Conservation (phyloP, 2,113 vertebrate genomes). For the Calyptomena viridis region DNA sequence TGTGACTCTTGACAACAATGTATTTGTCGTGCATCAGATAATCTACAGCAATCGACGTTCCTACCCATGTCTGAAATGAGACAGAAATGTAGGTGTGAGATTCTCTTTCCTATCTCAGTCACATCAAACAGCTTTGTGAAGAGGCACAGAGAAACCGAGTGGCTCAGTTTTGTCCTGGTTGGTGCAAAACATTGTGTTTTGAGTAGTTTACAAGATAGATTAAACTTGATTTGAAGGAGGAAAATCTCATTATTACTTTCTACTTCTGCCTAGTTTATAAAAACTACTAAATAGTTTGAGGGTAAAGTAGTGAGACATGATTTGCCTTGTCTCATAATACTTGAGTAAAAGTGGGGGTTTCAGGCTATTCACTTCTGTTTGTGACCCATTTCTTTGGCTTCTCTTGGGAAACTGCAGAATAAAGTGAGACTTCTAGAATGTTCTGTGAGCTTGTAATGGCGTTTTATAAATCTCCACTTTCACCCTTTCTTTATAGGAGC, state of each 20-base stretch:
- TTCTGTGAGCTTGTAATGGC: not conserved
- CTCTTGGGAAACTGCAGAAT: not conserved
- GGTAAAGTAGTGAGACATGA: not conserved
- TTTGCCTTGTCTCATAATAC: not conserved
- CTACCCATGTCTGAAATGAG: not conserved
- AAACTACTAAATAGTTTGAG: not conserved
- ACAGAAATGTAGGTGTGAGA: not conserved
- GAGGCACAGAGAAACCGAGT: not conserved
- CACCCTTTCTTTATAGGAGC: not conserved
- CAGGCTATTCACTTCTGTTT: not conserved
- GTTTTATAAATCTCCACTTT: not conserved
- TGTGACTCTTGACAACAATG: not conserved
- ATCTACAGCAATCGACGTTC: not conserved
- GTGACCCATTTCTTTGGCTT: not conserved
- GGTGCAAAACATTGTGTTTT: not conserved
- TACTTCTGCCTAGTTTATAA: not conserved
- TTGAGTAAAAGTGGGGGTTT: not conserved
- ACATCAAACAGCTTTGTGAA: not conserved
- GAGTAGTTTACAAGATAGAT: not conserved
- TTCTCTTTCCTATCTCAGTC: not conserved
- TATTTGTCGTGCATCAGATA: not conserved
- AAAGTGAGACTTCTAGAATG: not conserved
- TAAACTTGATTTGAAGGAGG: not conserved
- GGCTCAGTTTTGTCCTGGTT: not conserved
- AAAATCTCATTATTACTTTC: not conserved